A percentile compares a stretch with the other conserved stretches of the same genome.
phyloP scores from a whole-genome alignment of 2,797 vertebrate species.

The Lagothrix lagotricha region DNA sequence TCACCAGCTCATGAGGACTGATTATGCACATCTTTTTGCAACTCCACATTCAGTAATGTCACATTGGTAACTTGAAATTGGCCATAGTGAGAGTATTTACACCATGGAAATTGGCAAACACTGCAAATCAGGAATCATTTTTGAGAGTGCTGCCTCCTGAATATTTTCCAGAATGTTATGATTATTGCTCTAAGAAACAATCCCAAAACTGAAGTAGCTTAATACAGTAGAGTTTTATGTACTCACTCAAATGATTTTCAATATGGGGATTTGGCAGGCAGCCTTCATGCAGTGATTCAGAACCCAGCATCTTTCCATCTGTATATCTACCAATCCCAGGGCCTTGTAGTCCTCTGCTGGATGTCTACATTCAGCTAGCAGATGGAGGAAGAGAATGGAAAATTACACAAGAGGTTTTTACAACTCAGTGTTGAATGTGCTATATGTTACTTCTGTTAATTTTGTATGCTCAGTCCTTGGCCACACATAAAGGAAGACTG shows the following conservation, averaged over 20 bases:
- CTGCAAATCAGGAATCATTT: neutral
- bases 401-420: neutral
- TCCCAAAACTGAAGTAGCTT: neutral
- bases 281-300: neutral
- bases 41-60: neutral
- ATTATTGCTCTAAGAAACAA: conserved; percentile 26
- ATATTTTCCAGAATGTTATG: conserved; percentile 40
- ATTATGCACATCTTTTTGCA: neutral
- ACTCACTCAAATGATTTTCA: conserved; percentile 40
- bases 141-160: conserved; percentile 9
- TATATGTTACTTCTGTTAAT: neutral
- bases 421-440: neutral
- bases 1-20: neutral
- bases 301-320: neutral
- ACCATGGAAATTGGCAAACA: conserved; percentile 3
- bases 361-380: neutral
- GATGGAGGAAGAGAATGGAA: neutral
- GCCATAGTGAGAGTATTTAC: neutral
- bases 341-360: neutral
- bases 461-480: neutral
- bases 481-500: neutral
- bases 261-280: neutral
- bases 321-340: neutral
- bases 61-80: conserved; percentile 9
- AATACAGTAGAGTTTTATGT: conserved; percentile 34